Evolutionary conservation across 1,140 invertebrate species (phyloP).

Genomic region (Drosophila bocqueti): DNA sequence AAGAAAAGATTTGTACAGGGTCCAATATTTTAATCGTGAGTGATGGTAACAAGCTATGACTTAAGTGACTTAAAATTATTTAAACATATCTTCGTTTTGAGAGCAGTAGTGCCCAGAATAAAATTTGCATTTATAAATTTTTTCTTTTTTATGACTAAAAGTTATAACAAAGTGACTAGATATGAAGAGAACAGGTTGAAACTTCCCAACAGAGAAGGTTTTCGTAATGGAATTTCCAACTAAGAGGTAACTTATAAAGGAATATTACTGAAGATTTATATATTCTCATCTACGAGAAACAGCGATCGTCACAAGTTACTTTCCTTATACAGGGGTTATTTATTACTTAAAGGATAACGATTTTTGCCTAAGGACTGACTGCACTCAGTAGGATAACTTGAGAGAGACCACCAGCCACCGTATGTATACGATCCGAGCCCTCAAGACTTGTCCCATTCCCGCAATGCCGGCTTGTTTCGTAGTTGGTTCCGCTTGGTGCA

Average conservation of each 20-base stretch:
- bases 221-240: not conserved
- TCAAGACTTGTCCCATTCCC: constrained; percentile 1
- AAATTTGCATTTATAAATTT: too few relatives aligned
- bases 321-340: not conserved
- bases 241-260: too few relatives aligned
- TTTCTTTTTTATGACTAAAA: too few relatives aligned
- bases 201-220: not conserved
- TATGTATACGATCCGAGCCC: not conserved
- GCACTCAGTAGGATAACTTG: not conserved
- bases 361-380: too few relatives aligned
- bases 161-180: not conserved
- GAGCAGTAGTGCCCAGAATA: too few relatives aligned
- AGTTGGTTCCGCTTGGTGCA: constrained; percentile 69
- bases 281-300: not conserved
- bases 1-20: not conserved
- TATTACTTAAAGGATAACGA: not conserved
- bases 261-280: too few relatives aligned
- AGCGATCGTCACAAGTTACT: not conserved
- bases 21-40: too few relatives aligned
- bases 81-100: not conserved
- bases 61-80: too few relatives aligned
- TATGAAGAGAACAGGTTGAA: not conserved
- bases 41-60: too few relatives aligned
- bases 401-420: not conserved
- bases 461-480: constrained; percentile 25